A percentile compares a stretch with the other conserved stretches of the same genome.
These are phyloP conservation scores for Sminthopsis crassicaudata DNA, from an alignment of 2,113 vertebrate genomes.

Conservation along the genomic window DNA sequence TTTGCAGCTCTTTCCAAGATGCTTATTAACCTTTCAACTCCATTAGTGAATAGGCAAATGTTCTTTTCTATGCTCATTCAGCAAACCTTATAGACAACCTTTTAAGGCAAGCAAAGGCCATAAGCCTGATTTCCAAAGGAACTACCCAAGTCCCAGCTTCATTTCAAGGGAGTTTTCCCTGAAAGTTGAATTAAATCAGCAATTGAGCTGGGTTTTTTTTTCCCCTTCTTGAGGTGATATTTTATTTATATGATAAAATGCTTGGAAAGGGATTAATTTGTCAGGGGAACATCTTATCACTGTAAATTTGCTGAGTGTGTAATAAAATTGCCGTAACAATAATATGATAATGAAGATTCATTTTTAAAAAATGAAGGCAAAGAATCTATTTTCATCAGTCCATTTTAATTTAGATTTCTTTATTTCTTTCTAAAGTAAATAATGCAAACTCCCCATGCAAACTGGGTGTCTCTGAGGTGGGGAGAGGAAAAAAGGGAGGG, in stretches of 20 bases:
- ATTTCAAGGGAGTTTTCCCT: conserved; percentile 80
- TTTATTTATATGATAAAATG: conserved; percentile 90
- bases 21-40: conserved; percentile 13
- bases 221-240: conserved; percentile 83
- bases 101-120: conserved; percentile 60
- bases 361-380: conserved; percentile 75
- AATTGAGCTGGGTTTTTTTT: conserved; percentile 81
- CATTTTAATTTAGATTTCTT: conserved; percentile 74
- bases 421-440: conserved; percentile 49
- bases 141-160: conserved; percentile 70
- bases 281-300: conserved; percentile 87
- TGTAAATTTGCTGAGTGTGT: conserved; percentile 93
- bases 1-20: neutral
- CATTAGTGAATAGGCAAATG: neutral
- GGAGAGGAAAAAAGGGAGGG: neutral
- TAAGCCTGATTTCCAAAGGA: conserved; percentile 51
- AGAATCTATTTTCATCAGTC: conserved; percentile 75
- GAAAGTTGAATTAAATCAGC: conserved; percentile 85
- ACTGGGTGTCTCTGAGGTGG: neutral
- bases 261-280: conserved; percentile 88
- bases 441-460: neutral
- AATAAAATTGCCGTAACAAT: conserved; percentile 93
- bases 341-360: conserved; percentile 89
- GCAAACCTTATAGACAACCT: neutral
- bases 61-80: conserved; percentile 30